Conservation (phyloP, 37 sponge, comb jelly and placozoan species). For the Amphimedon queenslandica region DNA sequence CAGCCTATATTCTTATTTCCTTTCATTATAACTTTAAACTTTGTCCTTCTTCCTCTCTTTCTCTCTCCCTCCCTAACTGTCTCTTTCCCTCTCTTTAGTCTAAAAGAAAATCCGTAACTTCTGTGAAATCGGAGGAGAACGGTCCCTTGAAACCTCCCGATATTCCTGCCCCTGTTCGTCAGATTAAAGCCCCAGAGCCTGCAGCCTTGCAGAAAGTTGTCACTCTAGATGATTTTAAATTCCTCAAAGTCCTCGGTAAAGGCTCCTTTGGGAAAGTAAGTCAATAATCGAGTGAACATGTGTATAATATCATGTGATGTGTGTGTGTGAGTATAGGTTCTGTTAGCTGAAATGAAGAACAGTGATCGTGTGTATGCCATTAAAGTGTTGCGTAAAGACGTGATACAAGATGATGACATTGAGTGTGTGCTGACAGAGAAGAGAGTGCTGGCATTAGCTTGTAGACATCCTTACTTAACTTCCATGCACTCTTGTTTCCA, state of each 20-base stretch:
- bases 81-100: not conserved
- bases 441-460: slow-evolving; percentile 88
- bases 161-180: slow-evolving; percentile 33
- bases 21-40: no score
- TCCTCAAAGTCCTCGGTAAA: slow-evolving; percentile 92
- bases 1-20: no score
- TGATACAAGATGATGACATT: slow-evolving; percentile 82
- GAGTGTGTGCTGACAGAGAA: slow-evolving; percentile 96
- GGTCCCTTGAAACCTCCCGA: slow-evolving; percentile 19
- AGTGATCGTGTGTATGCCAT: slow-evolving; percentile 85
- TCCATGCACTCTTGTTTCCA: slow-evolving; percentile 93
- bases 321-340: slow-evolving; percentile 54
- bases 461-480: slow-evolving; percentile 86
- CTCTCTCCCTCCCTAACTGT: not conserved
- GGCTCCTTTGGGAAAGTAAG: slow-evolving; percentile 91
- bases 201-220: slow-evolving; percentile 27
- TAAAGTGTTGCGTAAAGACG: slow-evolving; percentile 90
- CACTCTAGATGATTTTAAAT: slow-evolving; percentile 73
- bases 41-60: not conserved
- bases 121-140: not conserved
- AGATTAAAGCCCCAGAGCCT: not conserved
- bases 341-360: slow-evolving; percentile 82
- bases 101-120: not conserved
- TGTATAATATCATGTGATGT: not conserved
- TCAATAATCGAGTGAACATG: not conserved